Percentiles rank a stretch among this genome's conserved stretches.
phyloP scores from a whole-genome alignment of 2,888 invertebrate species.

The Drosophila yooni region DNA sequence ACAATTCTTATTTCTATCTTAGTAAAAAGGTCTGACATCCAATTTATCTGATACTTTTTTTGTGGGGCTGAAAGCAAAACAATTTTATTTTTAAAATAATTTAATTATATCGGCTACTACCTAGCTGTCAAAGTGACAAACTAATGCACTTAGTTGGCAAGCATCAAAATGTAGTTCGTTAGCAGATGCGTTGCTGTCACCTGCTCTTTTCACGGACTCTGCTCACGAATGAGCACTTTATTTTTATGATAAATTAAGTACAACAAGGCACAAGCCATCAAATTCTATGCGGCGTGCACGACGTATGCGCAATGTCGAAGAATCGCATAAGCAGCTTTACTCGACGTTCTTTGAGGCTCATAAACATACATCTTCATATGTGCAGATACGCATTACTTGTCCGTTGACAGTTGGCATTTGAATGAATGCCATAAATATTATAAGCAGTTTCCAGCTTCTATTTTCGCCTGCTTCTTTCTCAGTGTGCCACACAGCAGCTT shows the following conservation, averaged over 20 bases:
- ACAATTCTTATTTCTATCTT: background rate
- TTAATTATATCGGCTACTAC: background rate
- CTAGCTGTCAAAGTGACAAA: slow-evolving; percentile 4
- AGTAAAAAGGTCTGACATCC: background rate
- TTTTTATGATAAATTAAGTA: slow-evolving; percentile 73
- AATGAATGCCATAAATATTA: slow-evolving; percentile 75
- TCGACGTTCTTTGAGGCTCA: slow-evolving; percentile 19
- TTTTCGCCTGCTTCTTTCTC: slow-evolving; percentile 5
- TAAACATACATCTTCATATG: slow-evolving; percentile 54
- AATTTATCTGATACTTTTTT: background rate
- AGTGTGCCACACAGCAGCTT: slow-evolving; percentile 57
- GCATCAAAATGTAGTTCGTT: slow-evolving; percentile 32
- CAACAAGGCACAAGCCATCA: slow-evolving; percentile 23
- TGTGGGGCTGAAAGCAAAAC: background rate
- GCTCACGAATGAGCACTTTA: slow-evolving; percentile 59
- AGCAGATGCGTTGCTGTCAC: slow-evolving; percentile 14
- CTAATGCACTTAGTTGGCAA: slow-evolving; percentile 23
- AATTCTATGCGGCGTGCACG: slow-evolving; percentile 17
- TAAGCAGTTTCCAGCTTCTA: slow-evolving; percentile 55
- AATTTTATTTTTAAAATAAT: background rate
- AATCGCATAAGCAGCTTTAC: slow-evolving; percentile 57
- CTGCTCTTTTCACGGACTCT: slow-evolving; percentile 37
- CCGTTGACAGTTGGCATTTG: slow-evolving; percentile 77
- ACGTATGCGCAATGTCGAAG: slow-evolving; percentile 57
- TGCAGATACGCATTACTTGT: slow-evolving; percentile 50